Evolutionary conservation across 2,888 invertebrate genomes (phyloP).

Genomic region (Coremacera marginata): DNA sequence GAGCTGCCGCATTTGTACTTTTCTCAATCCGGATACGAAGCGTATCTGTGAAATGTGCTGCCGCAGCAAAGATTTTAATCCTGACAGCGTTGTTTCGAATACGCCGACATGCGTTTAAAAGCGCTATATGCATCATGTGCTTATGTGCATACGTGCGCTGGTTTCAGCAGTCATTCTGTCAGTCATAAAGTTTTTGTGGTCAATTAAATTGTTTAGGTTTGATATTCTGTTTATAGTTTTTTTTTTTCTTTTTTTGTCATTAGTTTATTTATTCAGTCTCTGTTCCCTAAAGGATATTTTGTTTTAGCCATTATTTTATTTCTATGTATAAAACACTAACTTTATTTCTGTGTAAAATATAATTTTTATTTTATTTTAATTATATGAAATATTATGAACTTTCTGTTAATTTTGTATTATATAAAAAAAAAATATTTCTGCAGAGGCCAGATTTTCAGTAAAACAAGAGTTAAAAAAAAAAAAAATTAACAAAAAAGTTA

Average conservation of each 20-base stretch:
- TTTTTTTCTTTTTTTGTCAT: not conserved
- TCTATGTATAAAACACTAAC: not conserved
- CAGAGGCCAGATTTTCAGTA: too few species aligned
- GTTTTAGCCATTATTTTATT: not conserved
- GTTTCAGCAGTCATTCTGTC: not conserved
- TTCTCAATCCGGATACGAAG: constrained; percentile 72
- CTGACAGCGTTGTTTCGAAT: constrained; percentile 64
- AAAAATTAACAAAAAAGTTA: too few species aligned
- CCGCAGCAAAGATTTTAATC: constrained; percentile 69
- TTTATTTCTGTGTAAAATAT: not conserved
- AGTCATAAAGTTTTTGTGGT: constrained; percentile 18
- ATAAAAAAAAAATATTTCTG: too few species aligned
- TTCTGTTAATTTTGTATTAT: too few species aligned
- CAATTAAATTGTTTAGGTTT: constrained; percentile 2
- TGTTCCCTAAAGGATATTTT: not conserved
- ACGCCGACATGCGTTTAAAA: constrained; percentile 66
- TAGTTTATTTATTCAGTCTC: not conserved
- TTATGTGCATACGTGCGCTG: not conserved
- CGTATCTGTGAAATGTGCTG: constrained; percentile 81
- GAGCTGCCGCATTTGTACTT: constrained; percentile 79
- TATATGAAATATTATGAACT: too few species aligned
- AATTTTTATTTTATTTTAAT: not conserved
- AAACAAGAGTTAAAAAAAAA: too few species aligned
- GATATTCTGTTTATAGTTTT: not conserved
- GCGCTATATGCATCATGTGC: not conserved